Evolutionary conservation across 2,888 invertebrate genomes (phyloP), one percentile per base, ranked within the genome.

Genomic region (Pelosia muscerda): DNA sequence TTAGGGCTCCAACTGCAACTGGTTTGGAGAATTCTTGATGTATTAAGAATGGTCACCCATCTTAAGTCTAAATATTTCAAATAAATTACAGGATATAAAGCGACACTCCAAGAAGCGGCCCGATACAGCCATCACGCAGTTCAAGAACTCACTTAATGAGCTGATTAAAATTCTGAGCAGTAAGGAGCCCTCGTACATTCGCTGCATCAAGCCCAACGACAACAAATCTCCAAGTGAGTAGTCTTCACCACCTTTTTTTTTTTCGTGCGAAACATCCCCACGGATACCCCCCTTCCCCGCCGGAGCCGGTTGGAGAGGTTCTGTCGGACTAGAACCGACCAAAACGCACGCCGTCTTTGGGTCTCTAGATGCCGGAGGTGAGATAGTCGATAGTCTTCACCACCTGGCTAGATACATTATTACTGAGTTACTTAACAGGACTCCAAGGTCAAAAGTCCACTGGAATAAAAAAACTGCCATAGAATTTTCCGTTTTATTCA

Each of bases 201-300:
- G 99, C 67, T 99, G 98, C 90, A 98, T 99, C 87, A 99, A 99
- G 87, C 98, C 99, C 3, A 99, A 99, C 85, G 98, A 98, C 84
- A 95, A 96, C 82, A 98, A 98, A 90, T 95, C 95, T 71, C 91
- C 97, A 57, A 96, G 96, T 95, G 85, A 93, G 91, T 87, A 49
- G 9, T 9, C 49, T 2, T 49, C n/a, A 1, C 11, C 13, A 34
- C 3, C 34, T 28, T 2, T 28, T 2, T 6, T 28, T 28, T 28
- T 6, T 28, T n/a, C n/a, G n/a, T n/a, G n/a, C n/a, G n/a, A n/a
- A n/a, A n/a, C n/a, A n/a, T n/a, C n/a, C n/a, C n/a, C n/a, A n/a
- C n/a, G n/a, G n/a, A n/a, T n/a, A n/a, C n/a, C n/a, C n/a, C n/a
- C n/a, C n/a, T n/a, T n/a, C n/a, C n/a, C n/a, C n/a, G n/a, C n/a